phyloP scores from a whole-genome alignment of 2,888 invertebrate genomes.

The Glyphotaelius pellucidus region DNA sequence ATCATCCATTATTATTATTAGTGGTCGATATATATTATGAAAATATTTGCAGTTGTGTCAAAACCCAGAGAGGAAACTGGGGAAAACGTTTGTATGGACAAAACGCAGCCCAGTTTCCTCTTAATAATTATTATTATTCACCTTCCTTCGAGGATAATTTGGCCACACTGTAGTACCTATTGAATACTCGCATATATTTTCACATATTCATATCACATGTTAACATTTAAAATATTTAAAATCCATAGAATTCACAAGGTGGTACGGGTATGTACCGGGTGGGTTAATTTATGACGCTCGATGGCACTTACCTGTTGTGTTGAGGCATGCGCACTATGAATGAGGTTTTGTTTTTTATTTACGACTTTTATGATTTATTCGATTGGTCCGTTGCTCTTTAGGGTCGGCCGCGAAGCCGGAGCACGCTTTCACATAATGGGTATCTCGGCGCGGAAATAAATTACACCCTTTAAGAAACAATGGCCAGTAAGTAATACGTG shows the following conservation, averaged over 20 bases:
- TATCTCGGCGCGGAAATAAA: constrained; percentile 40
- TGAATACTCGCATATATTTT: neutral
- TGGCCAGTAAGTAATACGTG: constrained; percentile 7
- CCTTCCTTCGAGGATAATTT: neutral
- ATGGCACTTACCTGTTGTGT: constrained; percentile 50
- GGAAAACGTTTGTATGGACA: no score
- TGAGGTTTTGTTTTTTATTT: constrained; percentile 56
- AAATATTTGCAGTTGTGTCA: no score
- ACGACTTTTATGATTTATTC: constrained; percentile 62
- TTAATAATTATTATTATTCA: neutral
- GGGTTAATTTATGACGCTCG: constrained; percentile 37
- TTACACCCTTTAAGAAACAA: constrained; percentile 43
- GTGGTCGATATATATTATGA: no score
- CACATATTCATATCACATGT: constrained; percentile 1
- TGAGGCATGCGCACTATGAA: constrained; percentile 57
- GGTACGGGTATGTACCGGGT: neutral
- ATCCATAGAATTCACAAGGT: constrained; percentile 31
- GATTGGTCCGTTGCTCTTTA: constrained; percentile 49
- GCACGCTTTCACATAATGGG: constrained; percentile 14
- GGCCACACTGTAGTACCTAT: neutral
- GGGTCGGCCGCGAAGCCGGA: neutral
- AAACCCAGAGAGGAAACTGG: no score
- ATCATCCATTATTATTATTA: no score
- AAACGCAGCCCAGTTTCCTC: no score
- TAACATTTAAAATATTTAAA: constrained; percentile 46